A percentile compares a stretch with the other conserved stretches of the same genome.
phyloP scores from a whole-genome alignment of 2,797 vertebrate genomes.

The Fundulus diaphanus region DNA sequence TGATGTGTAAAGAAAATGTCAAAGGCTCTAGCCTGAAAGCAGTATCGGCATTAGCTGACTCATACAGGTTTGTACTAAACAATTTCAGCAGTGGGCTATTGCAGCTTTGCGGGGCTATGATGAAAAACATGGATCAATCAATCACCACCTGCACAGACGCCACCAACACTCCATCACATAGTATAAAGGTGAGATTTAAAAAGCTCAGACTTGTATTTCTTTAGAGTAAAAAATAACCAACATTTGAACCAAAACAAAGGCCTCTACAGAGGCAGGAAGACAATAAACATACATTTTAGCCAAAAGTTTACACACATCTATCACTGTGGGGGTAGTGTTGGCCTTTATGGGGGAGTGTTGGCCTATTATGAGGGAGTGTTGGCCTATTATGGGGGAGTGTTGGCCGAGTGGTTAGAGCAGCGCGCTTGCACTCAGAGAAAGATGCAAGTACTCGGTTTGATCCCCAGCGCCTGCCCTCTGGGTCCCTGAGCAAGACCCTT shows the following conservation, averaged over 20 bases:
- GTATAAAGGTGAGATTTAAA: background rate
- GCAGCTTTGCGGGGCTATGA: background rate
- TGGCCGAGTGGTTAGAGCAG: no score
- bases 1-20: background rate
- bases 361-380: no score
- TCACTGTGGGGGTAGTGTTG: no score
- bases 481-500: no score
- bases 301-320: background rate
- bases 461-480: no score
- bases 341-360: no score
- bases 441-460: no score
- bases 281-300: background rate
- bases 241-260: background rate
- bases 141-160: background rate
- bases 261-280: background rate
- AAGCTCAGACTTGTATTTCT: background rate
- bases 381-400: no score
- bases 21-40: background rate
- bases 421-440: no score
- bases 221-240: background rate
- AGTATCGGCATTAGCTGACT: slow-evolving; percentile 9
- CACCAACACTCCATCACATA: background rate
- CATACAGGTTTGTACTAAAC: background rate
- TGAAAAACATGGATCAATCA: slow-evolving; percentile 1
- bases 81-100: background rate